These are phyloP conservation scores for Pristiophorus japonicus DNA, from an alignment of 2,113 vertebrate species.

Conservation along the genomic window DNA sequence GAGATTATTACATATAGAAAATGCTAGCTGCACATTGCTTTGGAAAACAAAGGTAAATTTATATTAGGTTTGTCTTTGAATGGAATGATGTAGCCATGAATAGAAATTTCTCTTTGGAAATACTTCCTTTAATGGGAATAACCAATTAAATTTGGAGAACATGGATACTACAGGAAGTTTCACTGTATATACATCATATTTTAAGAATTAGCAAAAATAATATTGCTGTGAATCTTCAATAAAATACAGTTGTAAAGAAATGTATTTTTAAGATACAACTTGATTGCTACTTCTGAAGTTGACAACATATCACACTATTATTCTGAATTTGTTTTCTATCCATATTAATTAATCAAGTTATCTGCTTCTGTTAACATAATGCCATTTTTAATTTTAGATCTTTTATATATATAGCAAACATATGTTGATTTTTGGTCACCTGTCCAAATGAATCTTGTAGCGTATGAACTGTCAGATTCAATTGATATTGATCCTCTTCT, in stretches of 20 bases:
- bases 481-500: neutral
- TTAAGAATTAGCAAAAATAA: neutral
- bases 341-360: neutral
- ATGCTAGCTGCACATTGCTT: neutral
- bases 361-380: neutral
- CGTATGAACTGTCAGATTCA: neutral
- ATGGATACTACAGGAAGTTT: neutral
- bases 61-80: neutral
- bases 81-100: neutral
- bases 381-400: neutral
- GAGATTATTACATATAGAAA: neutral
- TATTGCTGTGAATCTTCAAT: neutral
- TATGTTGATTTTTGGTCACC: neutral
- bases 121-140: neutral
- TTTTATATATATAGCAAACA: neutral
- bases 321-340: neutral
- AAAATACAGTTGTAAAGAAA: too few relatives aligned
- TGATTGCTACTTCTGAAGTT: neutral
- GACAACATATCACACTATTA: neutral
- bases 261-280: neutral
- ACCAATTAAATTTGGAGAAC: neutral
- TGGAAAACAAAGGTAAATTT: neutral
- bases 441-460: neutral
- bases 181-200: too few relatives aligned
- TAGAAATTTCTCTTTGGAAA: neutral